Evolutionary conservation across 2,113 vertebrate genomes (phyloP).

Genomic region (Megatriorchis doriae): DNA sequence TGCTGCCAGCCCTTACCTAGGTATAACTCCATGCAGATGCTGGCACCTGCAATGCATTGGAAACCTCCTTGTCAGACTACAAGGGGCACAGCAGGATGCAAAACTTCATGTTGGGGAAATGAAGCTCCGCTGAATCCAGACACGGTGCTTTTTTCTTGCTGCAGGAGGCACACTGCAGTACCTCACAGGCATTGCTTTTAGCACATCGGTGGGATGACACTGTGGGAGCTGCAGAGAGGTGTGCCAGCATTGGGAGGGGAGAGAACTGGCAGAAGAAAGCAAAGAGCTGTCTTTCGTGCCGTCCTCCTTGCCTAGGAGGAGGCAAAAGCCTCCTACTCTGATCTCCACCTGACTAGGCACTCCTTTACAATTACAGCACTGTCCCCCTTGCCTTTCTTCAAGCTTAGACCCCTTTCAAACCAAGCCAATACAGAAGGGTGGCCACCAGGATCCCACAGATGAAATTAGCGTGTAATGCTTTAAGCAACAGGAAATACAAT

Average conservation of each 20-base stretch:
- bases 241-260: not conserved
- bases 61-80: not conserved
- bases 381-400: not conserved
- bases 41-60: not conserved
- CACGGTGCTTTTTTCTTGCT: not conserved
- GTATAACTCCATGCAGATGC: not conserved
- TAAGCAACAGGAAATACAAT: not conserved
- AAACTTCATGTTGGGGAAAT: not conserved
- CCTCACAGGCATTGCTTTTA: not conserved
- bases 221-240: not conserved
- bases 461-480: not conserved
- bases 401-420: not conserved
- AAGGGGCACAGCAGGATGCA: not conserved
- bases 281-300: not conserved
- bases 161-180: not conserved
- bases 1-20: not conserved
- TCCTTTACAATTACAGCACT: not conserved
- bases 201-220: not conserved
- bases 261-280: not conserved
- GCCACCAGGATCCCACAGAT: not conserved
- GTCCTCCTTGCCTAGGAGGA: not conserved
- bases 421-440: not conserved
- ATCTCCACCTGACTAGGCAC: not conserved
- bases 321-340: not conserved
- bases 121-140: rapidly evolving